Evolutionary conservation across 2,113 vertebrate species (phyloP), one percentile per base, ranked within the genome.

Genomic region (Hydropotes inermis): DNA sequence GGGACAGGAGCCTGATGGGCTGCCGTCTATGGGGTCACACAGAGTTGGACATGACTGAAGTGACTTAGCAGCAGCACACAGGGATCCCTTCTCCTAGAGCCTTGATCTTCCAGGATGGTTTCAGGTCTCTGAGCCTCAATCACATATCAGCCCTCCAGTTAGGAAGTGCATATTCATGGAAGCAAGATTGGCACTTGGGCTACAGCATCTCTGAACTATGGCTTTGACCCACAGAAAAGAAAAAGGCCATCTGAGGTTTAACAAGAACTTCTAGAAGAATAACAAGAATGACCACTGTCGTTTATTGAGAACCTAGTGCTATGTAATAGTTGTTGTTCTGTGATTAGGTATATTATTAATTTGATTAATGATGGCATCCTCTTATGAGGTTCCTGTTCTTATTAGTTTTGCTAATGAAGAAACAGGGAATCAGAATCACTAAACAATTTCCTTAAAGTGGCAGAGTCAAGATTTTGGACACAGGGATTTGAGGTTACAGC

Each of bases 371-470:
- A 61, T 64, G 17, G 43, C 13, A 60, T 23, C 45, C 5, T 87
- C 12, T 95, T 39, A 78, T 7, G 30, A 87, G 2, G 10, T 70
- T 39, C 33, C 54, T 74, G 33, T 12, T 55, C 14, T 93, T 87
- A 7, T n/a, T 74, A 9, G 10, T 60, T 88, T 83, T 67, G 36
- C 23, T 79, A 85, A 43, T 55, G 55, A 83, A 30, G 67, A 95
- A 87, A 87, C 36, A 85, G n/a, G 85, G 45, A 67, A 83, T 58
- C 25, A 27, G 64, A 95, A 74, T 45, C 28, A 14, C 43, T n/a
- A 33, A 81, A 58, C 43, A 61, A 21, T 28, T 86, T 81, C 39
- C 79, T 81, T 81, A 81, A 95, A 92, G 30, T 39, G 33, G 45
- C 43, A 82, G 43, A 5, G 6, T 81, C 58, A 61, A 58, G 33